A percentile compares a stretch with the other conserved stretches of the same genome.
Conservation (phyloP, 1,140 invertebrate genomes). For the Zaprionus africanus region DNA sequence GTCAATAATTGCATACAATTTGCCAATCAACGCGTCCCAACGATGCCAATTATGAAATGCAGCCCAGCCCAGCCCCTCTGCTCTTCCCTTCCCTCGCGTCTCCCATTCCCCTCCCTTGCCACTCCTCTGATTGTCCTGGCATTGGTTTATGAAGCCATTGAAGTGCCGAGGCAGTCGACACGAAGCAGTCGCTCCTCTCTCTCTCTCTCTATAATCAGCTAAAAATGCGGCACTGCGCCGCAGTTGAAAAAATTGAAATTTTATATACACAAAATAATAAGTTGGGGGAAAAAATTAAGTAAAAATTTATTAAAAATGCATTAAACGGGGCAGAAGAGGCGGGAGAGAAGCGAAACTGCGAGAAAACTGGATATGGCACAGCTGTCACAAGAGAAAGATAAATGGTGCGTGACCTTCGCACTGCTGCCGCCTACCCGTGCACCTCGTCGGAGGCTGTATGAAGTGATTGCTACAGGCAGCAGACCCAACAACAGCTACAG, state of each 20-base stretch:
- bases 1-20: conserved; percentile 80
- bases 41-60: conserved; percentile 72
- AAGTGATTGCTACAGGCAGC: conserved; percentile 42
- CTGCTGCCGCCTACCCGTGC: conserved; percentile 48
- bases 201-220: conserved; percentile 57
- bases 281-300: conserved; percentile 62
- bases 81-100: neutral
- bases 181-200: conserved; percentile 3
- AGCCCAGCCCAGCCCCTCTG: conserved; percentile 16
- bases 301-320: conserved; percentile 79
- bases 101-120: conserved; percentile 3
- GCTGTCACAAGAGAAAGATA: conserved; percentile 69
- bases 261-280: conserved; percentile 66
- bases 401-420: conserved; percentile 80
- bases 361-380: conserved; percentile 66
- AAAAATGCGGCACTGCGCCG: conserved; percentile 39
- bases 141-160: conserved; percentile 81
- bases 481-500: conserved; percentile 16
- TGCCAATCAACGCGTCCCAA: conserved; percentile 80
- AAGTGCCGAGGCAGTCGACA: conserved; percentile 39
- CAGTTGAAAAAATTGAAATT: conserved; percentile 75
- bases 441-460: conserved; percentile 39
- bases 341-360: neutral
- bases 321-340: conserved; percentile 38
- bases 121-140: conserved; percentile 37